phyloP scores from a whole-genome alignment of 2,113 vertebrate genomes.

The Sorex fumeus region DNA sequence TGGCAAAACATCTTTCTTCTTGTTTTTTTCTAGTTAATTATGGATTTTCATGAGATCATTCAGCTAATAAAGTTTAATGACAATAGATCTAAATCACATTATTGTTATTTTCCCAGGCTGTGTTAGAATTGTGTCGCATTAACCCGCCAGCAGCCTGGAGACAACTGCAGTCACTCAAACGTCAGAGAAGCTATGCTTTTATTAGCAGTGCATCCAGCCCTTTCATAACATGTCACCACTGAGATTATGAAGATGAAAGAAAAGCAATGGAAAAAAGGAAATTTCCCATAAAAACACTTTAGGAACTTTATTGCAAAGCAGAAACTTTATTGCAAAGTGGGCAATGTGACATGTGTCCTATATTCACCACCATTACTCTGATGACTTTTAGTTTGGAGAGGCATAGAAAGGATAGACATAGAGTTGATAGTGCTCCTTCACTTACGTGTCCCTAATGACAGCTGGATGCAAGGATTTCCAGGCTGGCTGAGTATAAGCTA shows the following conservation, averaged over 20 bases:
- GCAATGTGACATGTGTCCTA: conserved; percentile 30
- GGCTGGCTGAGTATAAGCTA: not conserved
- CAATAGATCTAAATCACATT: conserved; percentile 84
- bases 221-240: conserved; percentile 49
- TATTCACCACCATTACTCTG: conserved; percentile 11
- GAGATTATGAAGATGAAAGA: conserved; percentile 71
- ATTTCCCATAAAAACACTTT: conserved; percentile 69
- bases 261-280: conserved; percentile 66
- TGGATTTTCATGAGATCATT: conserved; percentile 84
- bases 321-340: conserved; percentile 62
- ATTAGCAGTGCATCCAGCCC: conserved; percentile 16
- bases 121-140: conserved; percentile 76
- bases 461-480: not conserved
- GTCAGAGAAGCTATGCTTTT: conserved; percentile 46
- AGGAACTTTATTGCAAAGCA: conserved; percentile 65
- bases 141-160: conserved; percentile 75
- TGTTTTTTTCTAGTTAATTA: conserved; percentile 84
- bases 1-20: conserved; percentile 72
- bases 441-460: not conserved
- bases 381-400: conserved; percentile 35
- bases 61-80: conserved; percentile 86
- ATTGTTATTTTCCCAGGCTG: conserved; percentile 83
- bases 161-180: conserved; percentile 61
- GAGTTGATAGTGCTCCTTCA: not conserved
- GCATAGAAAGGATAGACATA: not conserved